Evolutionary conservation across 2,888 invertebrate genomes (phyloP), one percentile per base, ranked within the genome.

Genomic region (Salpingus planirostris): DNA sequence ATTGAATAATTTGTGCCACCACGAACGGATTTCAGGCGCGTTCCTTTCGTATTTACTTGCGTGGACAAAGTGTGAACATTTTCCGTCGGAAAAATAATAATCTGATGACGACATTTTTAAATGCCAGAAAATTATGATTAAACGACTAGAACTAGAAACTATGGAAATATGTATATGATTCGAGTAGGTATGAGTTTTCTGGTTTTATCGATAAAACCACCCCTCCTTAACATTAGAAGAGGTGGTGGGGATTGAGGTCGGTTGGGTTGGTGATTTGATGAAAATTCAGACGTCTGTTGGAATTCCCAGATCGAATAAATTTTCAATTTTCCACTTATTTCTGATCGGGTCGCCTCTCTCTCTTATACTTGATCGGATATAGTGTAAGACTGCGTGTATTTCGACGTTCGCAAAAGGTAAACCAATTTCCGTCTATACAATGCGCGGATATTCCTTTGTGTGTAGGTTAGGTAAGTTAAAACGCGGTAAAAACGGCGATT

Each of bases 1-100:
- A 24, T 47, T 27, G 30, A 62, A 60, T 11, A 57, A 24, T 24
- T 45, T 40, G 14, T 46, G 25, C 62, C 62, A 63, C 59, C 59
- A 62, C 33, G 49, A 38, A 10, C 42, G 32, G 13, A 45, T 40
- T 28, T 49, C 48, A 7, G 49, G 44, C 28, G 45, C 45, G 28
- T 44, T 47, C 2, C 38, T 38, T 24, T 52, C 54, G 30, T 48
- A 51, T 46, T 51, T 49, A 15, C 36, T 47, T 22, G 29, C 13
- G 15, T 24, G 33, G 22, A 54, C 38, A 13, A 31, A 29, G 24
- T 47, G 42, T 2, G 40, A 28, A 40, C 51, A 51, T 24, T 36
- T 34, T 11, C 10, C 10, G 18, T 18, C 18, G n/a, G n/a, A n/a
- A n/a, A n/a, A n/a, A n/a, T n/a, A n/a, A n/a, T n/a, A n/a, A n/a